A percentile compares a stretch with the other conserved stretches of the same genome.
Conservation (phyloP, 2,797 vertebrate species). For the Gallinago solitaria region DNA sequence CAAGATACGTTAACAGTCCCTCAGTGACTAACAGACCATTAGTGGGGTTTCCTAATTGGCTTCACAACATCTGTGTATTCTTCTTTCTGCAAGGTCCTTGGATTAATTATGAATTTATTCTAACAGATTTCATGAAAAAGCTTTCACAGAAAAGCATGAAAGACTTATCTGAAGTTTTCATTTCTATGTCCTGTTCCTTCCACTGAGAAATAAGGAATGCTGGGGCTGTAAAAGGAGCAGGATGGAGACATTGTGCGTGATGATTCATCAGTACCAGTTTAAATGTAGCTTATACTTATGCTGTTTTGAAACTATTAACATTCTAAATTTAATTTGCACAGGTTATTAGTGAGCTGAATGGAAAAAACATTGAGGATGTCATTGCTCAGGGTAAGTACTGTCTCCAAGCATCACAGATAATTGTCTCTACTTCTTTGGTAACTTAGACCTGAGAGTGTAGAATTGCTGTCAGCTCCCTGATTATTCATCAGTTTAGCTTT, state of each 20-base stretch:
- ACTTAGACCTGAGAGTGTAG: neutral
- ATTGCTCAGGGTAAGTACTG: slow-evolving; percentile 89
- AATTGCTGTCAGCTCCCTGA: neutral
- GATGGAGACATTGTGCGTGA: neutral
- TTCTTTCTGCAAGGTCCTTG: neutral
- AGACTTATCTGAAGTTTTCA: neutral
- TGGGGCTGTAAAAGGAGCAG: neutral
- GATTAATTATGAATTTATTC: neutral
- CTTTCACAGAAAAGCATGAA: neutral
- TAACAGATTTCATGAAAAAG: neutral
- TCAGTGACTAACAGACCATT: neutral
- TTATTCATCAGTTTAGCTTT: neutral
- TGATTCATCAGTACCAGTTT: neutral
- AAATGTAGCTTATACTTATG: neutral
- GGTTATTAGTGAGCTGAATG: slow-evolving; percentile 92
- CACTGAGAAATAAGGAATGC: neutral
- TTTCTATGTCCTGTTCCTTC: neutral
- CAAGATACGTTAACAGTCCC: neutral
- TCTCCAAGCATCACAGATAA: neutral
- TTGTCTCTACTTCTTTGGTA: neutral
- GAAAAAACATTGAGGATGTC: slow-evolving; percentile 93
- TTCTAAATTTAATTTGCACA: slow-evolving; percentile 47
- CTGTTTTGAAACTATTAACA: neutral
- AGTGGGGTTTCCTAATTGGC: neutral
- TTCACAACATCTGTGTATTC: neutral